Base-by-base conservation (phyloP, 2,113 vertebrate species). In the Chaetodon auriga region DNA sequence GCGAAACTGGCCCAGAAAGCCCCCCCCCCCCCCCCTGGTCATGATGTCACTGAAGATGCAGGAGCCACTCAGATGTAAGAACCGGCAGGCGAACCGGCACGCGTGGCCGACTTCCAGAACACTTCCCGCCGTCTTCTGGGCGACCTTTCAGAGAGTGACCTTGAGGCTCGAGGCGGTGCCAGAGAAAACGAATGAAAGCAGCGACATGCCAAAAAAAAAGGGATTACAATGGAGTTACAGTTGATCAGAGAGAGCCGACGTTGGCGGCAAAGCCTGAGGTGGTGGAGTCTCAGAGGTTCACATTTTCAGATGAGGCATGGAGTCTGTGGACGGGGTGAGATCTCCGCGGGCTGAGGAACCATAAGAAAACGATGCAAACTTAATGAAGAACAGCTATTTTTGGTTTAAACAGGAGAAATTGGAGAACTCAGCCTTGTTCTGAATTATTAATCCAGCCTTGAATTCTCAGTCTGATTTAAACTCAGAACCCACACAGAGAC, bases 81-180 rank as follows among this genome's bases (percentile, higher is more conserved):
- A 45, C 63, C 51, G 14, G 68, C 75, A 76, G 85, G 62, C 30
- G 10, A 36, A 10, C 2, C 30, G 46, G 46, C 75, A 57, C 16
- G 62, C 84, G 14, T 75, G 92, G 74, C 43, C 46, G 35, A 46
- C 61, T 73, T 75, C 71, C 78, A 78, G 65, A 73, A 21, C 51
- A 0, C 76, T 60, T 62, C 80, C 86, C 14, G 45, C 71, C 64
- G 74, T 80, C 80, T 75, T 25, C 72, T 89, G 86, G 80, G 51
- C 35, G 35, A 85, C 87, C 87, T 80, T 78, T 77, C 72, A 55
- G 43, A 70, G 14, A 1, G 46, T 76, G 60, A 90, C 88, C 83
- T 87, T 81, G 71, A 8, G 43, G 10, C 19, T 49, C 7, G 14
- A 65, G 23, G 55, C 60, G 7, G 57, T 4, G 73, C 60, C 65